Percentiles rank a stretch among this genome's conserved stretches.
These are phyloP conservation scores for Cotesia glomerata DNA, from an alignment of 1,140 invertebrate species.

Conservation along the genomic window DNA sequence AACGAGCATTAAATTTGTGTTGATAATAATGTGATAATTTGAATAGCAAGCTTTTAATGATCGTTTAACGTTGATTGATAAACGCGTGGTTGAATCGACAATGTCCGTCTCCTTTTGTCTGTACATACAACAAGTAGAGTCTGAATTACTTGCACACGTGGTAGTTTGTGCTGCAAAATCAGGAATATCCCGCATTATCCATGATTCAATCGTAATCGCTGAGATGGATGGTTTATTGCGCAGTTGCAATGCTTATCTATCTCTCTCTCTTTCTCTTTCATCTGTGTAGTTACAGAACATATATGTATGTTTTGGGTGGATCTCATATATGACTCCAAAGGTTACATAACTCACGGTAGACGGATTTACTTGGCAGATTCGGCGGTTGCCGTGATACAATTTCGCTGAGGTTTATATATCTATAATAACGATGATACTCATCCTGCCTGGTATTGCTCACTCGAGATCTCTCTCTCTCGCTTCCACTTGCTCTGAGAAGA, in stretches of 20 bases:
- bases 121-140: neutral
- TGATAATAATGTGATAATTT: slow-evolving; percentile 11
- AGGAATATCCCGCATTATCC: neutral
- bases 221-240: slow-evolving; percentile 16
- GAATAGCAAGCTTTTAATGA: slow-evolving; percentile 8
- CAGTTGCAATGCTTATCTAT: neutral
- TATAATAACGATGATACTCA: neutral
- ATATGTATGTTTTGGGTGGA: neutral
- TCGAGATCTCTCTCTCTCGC: neutral
- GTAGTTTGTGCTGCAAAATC: too few species aligned
- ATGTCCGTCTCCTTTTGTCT: neutral
- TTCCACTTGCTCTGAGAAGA: neutral
- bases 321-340: slow-evolving; percentile 11
- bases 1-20: neutral
- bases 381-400: neutral
- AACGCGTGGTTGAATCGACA: slow-evolving; percentile 18
- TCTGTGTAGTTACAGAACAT: too few species aligned
- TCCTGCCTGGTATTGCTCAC: neutral
- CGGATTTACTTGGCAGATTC: slow-evolving; percentile 1
- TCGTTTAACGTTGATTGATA: slow-evolving; percentile 26
- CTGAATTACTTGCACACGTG: neutral
- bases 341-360: slow-evolving; percentile 18
- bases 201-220: slow-evolving; percentile 16
- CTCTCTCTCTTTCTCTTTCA: neutral
- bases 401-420: neutral